Evolutionary conservation across 2,797 vertebrate genomes (phyloP), one percentile per base, ranked within the genome.

Genomic region (Bradypodion pumilum): DNA sequence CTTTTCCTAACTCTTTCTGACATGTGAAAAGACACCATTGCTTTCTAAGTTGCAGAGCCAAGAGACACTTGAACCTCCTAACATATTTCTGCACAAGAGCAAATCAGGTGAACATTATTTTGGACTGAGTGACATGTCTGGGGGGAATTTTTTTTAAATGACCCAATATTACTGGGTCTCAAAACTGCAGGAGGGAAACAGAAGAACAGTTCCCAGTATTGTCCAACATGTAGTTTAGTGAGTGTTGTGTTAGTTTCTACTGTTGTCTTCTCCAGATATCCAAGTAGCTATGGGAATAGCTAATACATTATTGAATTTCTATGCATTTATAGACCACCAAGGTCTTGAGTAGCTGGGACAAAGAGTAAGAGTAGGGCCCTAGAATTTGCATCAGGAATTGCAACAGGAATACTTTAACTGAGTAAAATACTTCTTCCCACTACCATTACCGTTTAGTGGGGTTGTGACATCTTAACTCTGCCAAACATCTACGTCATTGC

Each of bases 361-460:
- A 56, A 15, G 52, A 56, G 2, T 56, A 21, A 19, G 84, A 65
- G 23, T 65, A 65, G 32, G 63, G n/a, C 10, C 9, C 66, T 19
- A 32, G 12, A 62, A 85, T 29, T 9, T 25, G n/a, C 5, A 15
- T n/a, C 42, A 27, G 49, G 7, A 12, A n/a, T 89, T 86, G 76
- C 73, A 68, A 42, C 52, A 4, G 79, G 88, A 84, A 83, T 56
- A 0, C 19, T 80, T 80, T 74, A 82, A n/a, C 37, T 81, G 52
- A n/a, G n/a, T n/a, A 84, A 80, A 79, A 9, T 59, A 83, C 5
- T 0, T 21, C 78, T 85, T 81, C 40, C 25, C 19, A 27, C 27
- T 9, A 70, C 2, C 49, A 76, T 32, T 35, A n/a, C n/a, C 0
- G 0, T 40, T 77, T 86, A 25, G 37, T 12, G 66, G 9, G 74